Conservation (phyloP, 2,888 invertebrate genomes). For the Rhogogaster chlorosoma region DNA sequence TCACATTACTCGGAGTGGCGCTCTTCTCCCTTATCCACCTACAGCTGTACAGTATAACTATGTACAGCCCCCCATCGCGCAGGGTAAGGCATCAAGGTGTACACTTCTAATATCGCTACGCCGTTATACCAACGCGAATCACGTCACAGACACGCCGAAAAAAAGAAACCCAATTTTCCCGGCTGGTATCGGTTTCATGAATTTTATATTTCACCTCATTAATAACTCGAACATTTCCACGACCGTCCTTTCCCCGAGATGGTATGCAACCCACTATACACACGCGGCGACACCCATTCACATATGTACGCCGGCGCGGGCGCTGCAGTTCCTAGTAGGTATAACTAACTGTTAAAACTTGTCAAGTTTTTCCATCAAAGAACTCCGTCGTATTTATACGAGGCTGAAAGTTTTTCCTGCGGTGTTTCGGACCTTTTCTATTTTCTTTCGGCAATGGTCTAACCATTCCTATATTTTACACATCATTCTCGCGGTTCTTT, state of each 20-base stretch:
- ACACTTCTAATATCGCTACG: slow-evolving; percentile 4
- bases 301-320: neutral
- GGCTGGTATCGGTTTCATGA: slow-evolving; percentile 66
- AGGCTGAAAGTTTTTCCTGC: neutral
- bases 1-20: slow-evolving; percentile 49
- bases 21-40: slow-evolving; percentile 6
- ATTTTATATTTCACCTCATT: slow-evolving; percentile 73
- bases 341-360: slow-evolving; percentile 23
- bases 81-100: neutral
- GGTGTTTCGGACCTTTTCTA: neutral
- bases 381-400: neutral
- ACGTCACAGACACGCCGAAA: slow-evolving; percentile 1
- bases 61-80: neutral
- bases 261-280: neutral
- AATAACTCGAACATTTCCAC: slow-evolving; percentile 62
- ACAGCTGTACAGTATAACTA: neutral
- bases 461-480: neutral
- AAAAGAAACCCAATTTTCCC: slow-evolving; percentile 6
- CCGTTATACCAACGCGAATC: neutral
- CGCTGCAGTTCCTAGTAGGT: neutral
- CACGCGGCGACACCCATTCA: neutral
- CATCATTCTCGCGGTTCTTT: neutral
- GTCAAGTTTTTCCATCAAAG: slow-evolving; percentile 41
- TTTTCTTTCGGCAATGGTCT: neutral
- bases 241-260: neutral